These are phyloP conservation scores for Dryobotodes eremita DNA, from an alignment of 2,888 invertebrate genomes.

Conservation along the genomic window DNA sequence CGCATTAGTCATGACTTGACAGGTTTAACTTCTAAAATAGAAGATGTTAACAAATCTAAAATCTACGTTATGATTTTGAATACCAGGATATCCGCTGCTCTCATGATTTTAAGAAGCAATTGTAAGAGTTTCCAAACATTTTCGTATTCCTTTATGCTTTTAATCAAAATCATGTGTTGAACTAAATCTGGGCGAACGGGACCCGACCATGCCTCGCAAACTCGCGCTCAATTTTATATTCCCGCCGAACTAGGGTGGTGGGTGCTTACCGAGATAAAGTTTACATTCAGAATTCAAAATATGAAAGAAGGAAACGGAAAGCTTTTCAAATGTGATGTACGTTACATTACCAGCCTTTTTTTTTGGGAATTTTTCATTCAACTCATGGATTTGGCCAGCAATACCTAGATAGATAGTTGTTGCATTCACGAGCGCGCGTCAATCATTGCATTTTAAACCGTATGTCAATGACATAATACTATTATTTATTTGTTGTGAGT, in stretches of 20 bases:
- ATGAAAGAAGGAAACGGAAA: conserved; percentile 24
- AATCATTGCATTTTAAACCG: neutral
- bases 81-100: neutral
- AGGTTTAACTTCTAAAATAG: neutral
- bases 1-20: neutral
- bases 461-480: neutral
- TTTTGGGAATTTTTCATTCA: neutral
- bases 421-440: neutral
- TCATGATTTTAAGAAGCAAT: neutral
- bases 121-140: conserved; percentile 19
- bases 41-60: neutral
- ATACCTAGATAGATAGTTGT: too few species aligned
- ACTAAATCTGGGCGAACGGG: conserved; percentile 20
- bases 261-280: conserved; percentile 39
- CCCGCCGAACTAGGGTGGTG: conserved; percentile 16
- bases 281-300: conserved; percentile 47
- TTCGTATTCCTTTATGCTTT: conserved; percentile 35
- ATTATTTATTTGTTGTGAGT: neutral
- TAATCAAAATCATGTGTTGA: conserved; percentile 31
- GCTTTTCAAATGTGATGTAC: conserved; percentile 16
- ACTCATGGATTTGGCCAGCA: neutral
- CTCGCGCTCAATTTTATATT: conserved; percentile 31
- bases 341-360: neutral
- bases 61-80: neutral
- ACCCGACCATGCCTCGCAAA: neutral